Conservation (phyloP, 2,888 invertebrate genomes). For the Thymelicus lineola region DNA sequence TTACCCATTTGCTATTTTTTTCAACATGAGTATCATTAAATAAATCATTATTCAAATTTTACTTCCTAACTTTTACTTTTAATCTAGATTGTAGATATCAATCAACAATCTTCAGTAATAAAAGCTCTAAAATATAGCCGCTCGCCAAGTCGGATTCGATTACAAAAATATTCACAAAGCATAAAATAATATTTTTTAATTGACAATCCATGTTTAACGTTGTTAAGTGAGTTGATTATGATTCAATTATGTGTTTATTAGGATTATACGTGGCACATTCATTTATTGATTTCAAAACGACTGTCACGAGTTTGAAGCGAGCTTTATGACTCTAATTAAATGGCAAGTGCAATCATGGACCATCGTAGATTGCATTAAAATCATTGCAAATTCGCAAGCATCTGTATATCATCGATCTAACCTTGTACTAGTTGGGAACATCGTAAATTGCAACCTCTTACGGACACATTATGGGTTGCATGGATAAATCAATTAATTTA, state of each 20-base stretch:
- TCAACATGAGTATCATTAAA: too few species aligned
- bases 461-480: constrained; percentile 8
- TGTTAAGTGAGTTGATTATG: constrained; percentile 5
- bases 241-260: constrained; percentile 11
- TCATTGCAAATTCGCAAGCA: constrained; percentile 44
- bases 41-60: too few species aligned
- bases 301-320: constrained; percentile 28
- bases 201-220: neutral
- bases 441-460: constrained; percentile 41
- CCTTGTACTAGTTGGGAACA: constrained; percentile 53
- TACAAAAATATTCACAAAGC: too few species aligned
- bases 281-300: constrained; percentile 2
- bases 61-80: too few species aligned
- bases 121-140: too few species aligned
- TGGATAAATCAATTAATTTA: constrained; percentile 20
- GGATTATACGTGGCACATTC: constrained; percentile 3
- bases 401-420: constrained; percentile 49
- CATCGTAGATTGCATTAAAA: constrained; percentile 44
- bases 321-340: constrained; percentile 27
- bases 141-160: too few species aligned
- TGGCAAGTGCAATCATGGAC: constrained; percentile 30
- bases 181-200: too few species aligned
- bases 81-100: too few species aligned
- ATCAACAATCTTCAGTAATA: too few species aligned
- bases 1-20: too few species aligned